Conservation (phyloP, 2,888 invertebrate genomes). For the Acronicta psi region DNA sequence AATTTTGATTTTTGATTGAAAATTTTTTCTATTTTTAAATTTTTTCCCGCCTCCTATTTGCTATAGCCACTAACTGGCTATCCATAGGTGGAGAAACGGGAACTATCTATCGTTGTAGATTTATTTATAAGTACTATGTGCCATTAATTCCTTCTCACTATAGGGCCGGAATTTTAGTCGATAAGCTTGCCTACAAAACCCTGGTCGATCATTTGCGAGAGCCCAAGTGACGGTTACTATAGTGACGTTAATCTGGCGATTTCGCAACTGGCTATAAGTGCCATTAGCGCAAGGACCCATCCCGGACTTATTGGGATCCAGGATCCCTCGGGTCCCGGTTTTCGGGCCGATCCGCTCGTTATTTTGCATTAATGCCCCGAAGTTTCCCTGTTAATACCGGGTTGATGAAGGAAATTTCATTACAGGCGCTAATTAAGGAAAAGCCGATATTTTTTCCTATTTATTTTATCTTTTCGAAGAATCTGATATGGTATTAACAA, state of each 20-base stretch:
- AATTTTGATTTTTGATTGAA: no score
- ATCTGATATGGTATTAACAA: slow-evolving; percentile 21
- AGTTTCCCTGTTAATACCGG: slow-evolving; percentile 77
- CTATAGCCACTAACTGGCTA: no score
- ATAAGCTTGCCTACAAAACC: neutral
- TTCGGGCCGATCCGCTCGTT: slow-evolving; percentile 79
- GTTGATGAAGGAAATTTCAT: slow-evolving; percentile 78
- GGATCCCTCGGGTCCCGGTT: slow-evolving; percentile 65
- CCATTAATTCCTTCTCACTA: no score
- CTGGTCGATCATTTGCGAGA: slow-evolving; percentile 12
- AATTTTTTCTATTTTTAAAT: no score
- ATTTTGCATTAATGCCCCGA: slow-evolving; percentile 82
- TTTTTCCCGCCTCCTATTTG: no score
- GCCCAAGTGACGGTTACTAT: slow-evolving; percentile 41
- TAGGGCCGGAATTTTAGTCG: neutral
- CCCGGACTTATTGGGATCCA: slow-evolving; percentile 68
- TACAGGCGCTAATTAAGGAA: slow-evolving; percentile 73
- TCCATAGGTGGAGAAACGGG: no score
- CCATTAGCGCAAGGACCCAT: slow-evolving; percentile 70
- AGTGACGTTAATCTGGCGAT: slow-evolving; percentile 70
- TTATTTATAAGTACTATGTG: no score
- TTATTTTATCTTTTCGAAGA: slow-evolving; percentile 37
- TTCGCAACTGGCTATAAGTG: slow-evolving; percentile 76
- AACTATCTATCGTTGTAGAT: no score
- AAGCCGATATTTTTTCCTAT: slow-evolving; percentile 53